Base-by-base conservation (phyloP, 2,797 vertebrate species). In the Sebastes matsubarae region DNA sequence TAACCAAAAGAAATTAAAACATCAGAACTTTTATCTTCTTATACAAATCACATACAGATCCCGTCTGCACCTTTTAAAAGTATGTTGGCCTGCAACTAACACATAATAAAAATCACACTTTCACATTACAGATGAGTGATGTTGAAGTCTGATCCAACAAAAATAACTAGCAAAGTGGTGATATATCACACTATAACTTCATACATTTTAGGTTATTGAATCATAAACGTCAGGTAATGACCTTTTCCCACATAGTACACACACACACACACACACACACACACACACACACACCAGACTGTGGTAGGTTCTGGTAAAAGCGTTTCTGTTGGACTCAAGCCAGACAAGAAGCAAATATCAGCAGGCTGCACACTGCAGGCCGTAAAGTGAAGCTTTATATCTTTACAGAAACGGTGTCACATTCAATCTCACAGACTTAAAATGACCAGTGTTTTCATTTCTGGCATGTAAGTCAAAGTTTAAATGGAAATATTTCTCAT, bases 281-380 rank as follows among this genome's bases (percentile, higher is more conserved):
- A 58, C 38, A 54, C 12, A 72, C 42, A 59, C 58, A 52, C 30
- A 66, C 68, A 59, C n/a, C 34, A 42, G 3, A 22, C 78, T 84
- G 83, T 77, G 75, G 88, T 78, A 85, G 69, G 66, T 81, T 87
- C 67, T 57, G 76, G 22, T 89, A 22, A 88, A 82, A 85, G 72
- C 52, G 74, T 92, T 90, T 90, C 82, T 85, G 64, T 88, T 92
- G 86, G 87, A 79, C 71, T 27, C 2, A 22, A 42, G 77, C 89
- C 88, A 88, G 75, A 70, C 75, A 78, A 79, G 79, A 69, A 86
- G 83, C 65, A 83, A 90, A 87, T 69, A 87, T 76, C 68, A 82
- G 75, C 72, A 63, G 29, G 60, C 67, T 65, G 13, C 66, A 67
- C 34, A 63, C 60, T 30, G 34, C 38, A 52, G 2, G 5, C 68